Base-by-base conservation (phyloP, 2,888 invertebrate genomes). In the Clistopyga incitator region DNA sequence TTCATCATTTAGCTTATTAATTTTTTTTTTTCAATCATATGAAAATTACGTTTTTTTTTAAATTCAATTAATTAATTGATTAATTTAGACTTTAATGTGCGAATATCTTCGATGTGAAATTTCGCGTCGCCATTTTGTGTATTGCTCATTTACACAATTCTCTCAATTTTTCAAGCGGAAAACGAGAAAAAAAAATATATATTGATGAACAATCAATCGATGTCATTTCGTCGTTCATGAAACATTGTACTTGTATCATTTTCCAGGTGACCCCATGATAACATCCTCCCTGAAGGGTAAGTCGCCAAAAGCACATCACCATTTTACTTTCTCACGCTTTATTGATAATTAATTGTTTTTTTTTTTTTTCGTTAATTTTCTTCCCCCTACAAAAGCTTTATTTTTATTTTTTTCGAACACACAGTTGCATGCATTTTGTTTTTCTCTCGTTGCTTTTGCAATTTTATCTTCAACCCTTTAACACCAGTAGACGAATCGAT, bases 251-350 rank as follows among this genome's bases (percentile, higher is more conserved):
- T 91, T 91, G 85, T 92, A 88, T 92, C 90, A 87, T 92, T 93
- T 93, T 91, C 64, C 93, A 93, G 93, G 93, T 92, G 93, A 93
- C 85, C 93, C 93, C 88, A 93, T 93, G 93, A 93, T 93, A 92
- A 93, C 93, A 91, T 93, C 93, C 90, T 93, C 93, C 88, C 91
- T 93, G 86, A 93, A 93, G 93, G 93, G 93, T 93, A 92, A 93
- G 93, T 93, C 88, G 89, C 87, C 88, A 90, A 78, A 76, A 74
- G 71, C 65, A 59, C 71, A 81, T 81, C 82, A 76, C 67, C 78
- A 81, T 77, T 65, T 82, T 50, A 64, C 38, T 75, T 52, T 75
- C 34, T 75, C 45, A 45, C 23, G 56, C 72, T 61, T 47, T 54
- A 13, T 71, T 56, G n/a, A n/a, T n/a, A n/a, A n/a, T n/a, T n/a